Percentiles rank a stretch among this genome's conserved stretches.
Evolutionary conservation across 1,140 invertebrate genomes (phyloP).

Genomic region (Pseudomyrmex pallidus): DNA sequence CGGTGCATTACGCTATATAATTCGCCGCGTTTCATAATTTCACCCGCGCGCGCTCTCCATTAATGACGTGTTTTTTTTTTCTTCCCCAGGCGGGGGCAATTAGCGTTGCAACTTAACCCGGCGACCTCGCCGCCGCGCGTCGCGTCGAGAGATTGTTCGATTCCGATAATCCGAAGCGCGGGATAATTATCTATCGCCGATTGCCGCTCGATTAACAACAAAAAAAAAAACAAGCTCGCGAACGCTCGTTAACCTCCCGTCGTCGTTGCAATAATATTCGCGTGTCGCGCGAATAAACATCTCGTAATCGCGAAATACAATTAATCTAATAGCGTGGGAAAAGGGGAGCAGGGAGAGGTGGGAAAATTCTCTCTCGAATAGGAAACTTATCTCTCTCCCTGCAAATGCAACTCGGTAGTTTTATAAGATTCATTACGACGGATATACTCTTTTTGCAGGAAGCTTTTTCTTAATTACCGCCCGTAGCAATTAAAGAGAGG

Average conservation of each 20-base stretch:
- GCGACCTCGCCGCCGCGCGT: constrained; percentile 7
- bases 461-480: constrained; percentile 52
- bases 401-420: constrained; percentile 36
- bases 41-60: background rate
- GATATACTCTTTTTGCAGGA: constrained; percentile 42
- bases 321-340: constrained; percentile 30
- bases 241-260: constrained; percentile 10
- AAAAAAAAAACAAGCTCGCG: background rate
- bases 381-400: background rate
- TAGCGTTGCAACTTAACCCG: constrained; percentile 38
- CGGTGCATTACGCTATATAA: constrained; percentile 25
- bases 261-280: background rate
- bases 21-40: constrained; percentile 46
- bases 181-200: constrained; percentile 23
- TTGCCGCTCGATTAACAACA: constrained; percentile 29
- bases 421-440: constrained; percentile 54
- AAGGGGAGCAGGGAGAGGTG: too few relatives aligned
- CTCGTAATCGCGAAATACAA: background rate
- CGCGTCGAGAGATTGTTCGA: constrained; percentile 47
- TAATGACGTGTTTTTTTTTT: constrained; percentile 25
- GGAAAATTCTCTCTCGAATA: background rate
- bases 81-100: constrained; percentile 18
- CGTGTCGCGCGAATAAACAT: constrained; percentile 7
- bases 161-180: constrained; percentile 9
- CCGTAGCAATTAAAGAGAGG: constrained; percentile 41